These are phyloP conservation scores for Trichopoda pennipes DNA, from an alignment of 2,888 invertebrate species.

Conservation along the genomic window DNA sequence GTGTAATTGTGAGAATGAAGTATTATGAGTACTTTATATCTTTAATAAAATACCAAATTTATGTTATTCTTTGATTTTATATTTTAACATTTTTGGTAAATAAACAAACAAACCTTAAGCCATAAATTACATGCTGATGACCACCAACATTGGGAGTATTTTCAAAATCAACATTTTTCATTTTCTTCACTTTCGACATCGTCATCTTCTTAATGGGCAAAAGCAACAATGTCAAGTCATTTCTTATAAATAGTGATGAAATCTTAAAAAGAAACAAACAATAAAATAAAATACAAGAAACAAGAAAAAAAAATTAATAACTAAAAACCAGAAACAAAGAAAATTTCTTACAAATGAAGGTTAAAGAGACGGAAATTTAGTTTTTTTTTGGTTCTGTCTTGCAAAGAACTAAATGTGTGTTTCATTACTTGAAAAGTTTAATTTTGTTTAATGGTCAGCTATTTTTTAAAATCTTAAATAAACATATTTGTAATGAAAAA, in stretches of 20 bases:
- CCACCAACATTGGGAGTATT: not conserved
- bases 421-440: slow-evolving; percentile 29
- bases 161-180: slow-evolving; percentile 15
- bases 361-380: slow-evolving; percentile 57
- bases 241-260: slow-evolving; percentile 42
- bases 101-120: no score
- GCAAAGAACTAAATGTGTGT: not conserved
- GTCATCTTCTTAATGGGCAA: not conserved
- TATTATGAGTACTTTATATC: no score
- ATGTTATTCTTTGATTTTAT: no score
- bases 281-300: not conserved
- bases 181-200: not conserved
- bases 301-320: no score
- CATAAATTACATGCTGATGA: no score
- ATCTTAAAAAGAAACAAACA: slow-evolving; percentile 17
- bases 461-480: slow-evolving; percentile 1
- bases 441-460: slow-evolving; percentile 33
- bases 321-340: slow-evolving; percentile 28
- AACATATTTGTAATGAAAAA: not conserved
- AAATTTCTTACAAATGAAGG: slow-evolving; percentile 56
- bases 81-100: no score
- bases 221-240: slow-evolving; percentile 21
- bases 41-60: no score
- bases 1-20: no score
- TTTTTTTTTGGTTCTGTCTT: not conserved